Percentiles rank a stretch among this genome's conserved stretches.
These are phyloP conservation scores for Tetragonula carbonaria DNA, from an alignment of 2,888 invertebrate species.

Conservation along the genomic window DNA sequence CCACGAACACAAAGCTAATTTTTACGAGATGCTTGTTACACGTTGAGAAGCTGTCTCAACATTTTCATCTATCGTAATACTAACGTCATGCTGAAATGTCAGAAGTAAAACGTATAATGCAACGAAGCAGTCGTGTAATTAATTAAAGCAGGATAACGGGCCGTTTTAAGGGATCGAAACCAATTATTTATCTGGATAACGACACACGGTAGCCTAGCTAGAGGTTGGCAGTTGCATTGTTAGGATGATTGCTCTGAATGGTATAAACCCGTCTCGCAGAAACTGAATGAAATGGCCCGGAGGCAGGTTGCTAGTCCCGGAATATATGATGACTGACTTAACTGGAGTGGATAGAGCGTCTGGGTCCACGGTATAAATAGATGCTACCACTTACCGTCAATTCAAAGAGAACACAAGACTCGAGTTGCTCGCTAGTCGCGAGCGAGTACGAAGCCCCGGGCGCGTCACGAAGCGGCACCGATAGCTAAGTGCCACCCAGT, in stretches of 20 bases:
- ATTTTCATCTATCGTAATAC: background rate
- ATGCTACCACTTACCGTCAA: slow-evolving; percentile 74
- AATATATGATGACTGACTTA: slow-evolving; percentile 73
- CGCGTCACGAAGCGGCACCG: slow-evolving; percentile 57
- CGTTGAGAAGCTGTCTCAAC: background rate
- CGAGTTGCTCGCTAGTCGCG: slow-evolving; percentile 43
- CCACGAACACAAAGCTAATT: no score
- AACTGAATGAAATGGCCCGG: slow-evolving; percentile 59
- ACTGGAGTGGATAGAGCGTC: slow-evolving; percentile 73
- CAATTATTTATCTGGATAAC: slow-evolving; percentile 28
- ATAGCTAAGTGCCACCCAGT: slow-evolving; percentile 47
- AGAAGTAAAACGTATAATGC: background rate
- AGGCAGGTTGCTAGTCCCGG: slow-evolving; percentile 64
- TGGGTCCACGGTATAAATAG: slow-evolving; percentile 75
- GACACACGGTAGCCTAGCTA: slow-evolving; percentile 10
- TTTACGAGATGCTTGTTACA: background rate
- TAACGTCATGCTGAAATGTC: background rate
- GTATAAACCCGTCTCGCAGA: slow-evolving; percentile 35
- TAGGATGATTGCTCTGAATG: slow-evolving; percentile 49
- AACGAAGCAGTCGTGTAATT: slow-evolving; percentile 30
- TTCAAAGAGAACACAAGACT: slow-evolving; percentile 68
- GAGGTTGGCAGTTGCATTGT: slow-evolving; percentile 34
- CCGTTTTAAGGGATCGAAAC: slow-evolving; percentile 15
- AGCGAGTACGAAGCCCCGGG: slow-evolving; percentile 46
- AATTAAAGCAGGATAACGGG: background rate